phyloP scores from a whole-genome alignment of 2,113 vertebrate species.

The Rhinogobius similis region DNA sequence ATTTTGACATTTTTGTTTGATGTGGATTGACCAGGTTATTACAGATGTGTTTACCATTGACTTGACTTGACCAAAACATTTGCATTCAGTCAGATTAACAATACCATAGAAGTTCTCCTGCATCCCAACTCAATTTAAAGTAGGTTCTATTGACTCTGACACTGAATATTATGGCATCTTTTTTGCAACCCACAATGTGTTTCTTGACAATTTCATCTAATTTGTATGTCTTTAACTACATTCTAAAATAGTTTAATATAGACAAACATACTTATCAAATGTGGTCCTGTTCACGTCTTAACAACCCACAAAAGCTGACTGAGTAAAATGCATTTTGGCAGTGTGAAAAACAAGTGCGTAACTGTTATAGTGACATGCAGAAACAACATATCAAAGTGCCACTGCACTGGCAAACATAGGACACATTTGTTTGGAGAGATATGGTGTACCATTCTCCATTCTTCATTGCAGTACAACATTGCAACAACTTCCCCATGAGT shows the following conservation, averaged over 20 bases:
- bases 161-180: not conserved
- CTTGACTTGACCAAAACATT: not conserved
- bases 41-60: not conserved
- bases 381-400: not conserved
- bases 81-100: not conserved
- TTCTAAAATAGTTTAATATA: not conserved
- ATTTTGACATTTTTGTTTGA: not conserved
- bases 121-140: not conserved
- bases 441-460: constrained; percentile 27
- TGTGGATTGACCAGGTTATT: not conserved
- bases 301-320: not conserved
- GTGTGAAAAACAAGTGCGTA: not conserved
- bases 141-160: not conserved
- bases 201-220: not conserved
- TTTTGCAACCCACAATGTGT: not conserved
- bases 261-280: not conserved
- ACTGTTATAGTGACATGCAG: not conserved
- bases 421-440: constrained; percentile 14
- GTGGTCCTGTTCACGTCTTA: not conserved
- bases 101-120: not conserved
- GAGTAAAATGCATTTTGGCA: not conserved
- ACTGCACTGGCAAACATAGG: not conserved
- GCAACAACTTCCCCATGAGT: constrained; percentile 75
- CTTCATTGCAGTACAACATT: constrained; percentile 53
- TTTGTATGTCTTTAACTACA: not conserved